A percentile compares a stretch with the other conserved stretches of the same genome.
Conservation (phyloP, 2,888 invertebrate genomes). For the Maniola hyperantus region DNA sequence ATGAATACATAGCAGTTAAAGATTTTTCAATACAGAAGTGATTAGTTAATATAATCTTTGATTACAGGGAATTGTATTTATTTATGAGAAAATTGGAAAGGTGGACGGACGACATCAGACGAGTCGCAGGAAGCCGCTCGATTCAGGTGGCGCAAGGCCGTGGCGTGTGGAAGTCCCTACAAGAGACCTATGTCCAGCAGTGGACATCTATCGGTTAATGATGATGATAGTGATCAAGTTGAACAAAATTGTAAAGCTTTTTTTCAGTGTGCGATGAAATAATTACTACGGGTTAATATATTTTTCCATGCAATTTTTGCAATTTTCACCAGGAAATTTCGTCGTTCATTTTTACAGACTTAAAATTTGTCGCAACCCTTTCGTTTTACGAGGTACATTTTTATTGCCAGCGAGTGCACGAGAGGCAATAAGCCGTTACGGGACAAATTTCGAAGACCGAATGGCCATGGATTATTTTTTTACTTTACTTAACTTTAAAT, state of each 20-base stretch:
- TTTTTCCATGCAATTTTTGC: conserved; percentile 4
- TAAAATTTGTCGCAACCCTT: conserved; percentile 24
- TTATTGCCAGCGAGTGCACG: conserved; percentile 24
- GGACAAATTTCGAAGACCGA: conserved; percentile 14
- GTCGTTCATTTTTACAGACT: conserved; percentile 23
- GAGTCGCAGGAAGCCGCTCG: too few relatives aligned
- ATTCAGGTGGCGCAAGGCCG: too few relatives aligned
- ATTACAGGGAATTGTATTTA: too few relatives aligned
- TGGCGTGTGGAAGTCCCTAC: too few relatives aligned
- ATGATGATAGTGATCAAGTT: too few relatives aligned
- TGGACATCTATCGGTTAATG: too few relatives aligned
- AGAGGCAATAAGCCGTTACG: conserved; percentile 27
- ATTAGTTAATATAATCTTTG: too few relatives aligned
- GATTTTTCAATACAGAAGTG: too few relatives aligned
- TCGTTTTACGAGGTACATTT: conserved; percentile 32
- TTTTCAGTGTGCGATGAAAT: not conserved
- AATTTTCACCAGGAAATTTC: conserved; percentile 1
- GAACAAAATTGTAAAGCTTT: not conserved
- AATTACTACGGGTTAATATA: not conserved
- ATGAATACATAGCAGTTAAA: too few relatives aligned
- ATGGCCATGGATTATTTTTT: conserved; percentile 7
- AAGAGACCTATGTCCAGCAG: too few relatives aligned
- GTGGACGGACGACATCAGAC: too few relatives aligned
- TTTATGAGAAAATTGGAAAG: too few relatives aligned
- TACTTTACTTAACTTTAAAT: not conserved